A percentile compares a stretch with the other conserved stretches of the same genome.
These are phyloP conservation scores for Tetanocera ferruginea DNA, from an alignment of 2,888 invertebrate genomes.

Conservation along the genomic window DNA sequence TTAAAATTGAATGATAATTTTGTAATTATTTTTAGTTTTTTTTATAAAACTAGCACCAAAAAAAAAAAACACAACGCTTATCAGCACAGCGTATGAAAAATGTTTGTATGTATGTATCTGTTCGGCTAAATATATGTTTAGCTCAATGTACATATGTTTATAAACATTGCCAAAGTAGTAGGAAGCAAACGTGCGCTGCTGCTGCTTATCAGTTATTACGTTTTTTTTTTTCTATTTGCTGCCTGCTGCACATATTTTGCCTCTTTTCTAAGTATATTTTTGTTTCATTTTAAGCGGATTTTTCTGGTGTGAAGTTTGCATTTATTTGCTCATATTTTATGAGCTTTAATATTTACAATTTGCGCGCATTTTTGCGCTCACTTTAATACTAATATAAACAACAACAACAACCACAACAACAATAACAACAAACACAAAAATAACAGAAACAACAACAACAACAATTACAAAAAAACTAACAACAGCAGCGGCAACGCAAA, in stretches of 20 bases:
- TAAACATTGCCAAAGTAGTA: neutral
- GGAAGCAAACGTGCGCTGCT: conserved; percentile 22
- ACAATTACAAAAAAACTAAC: conserved; percentile 8
- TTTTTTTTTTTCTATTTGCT: conserved; percentile 15
- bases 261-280: conserved; percentile 47
- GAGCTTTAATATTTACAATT: neutral
- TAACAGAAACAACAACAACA: neutral
- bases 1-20: neutral
- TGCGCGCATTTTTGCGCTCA: neutral
- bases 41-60: too few species aligned
- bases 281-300: conserved; percentile 50
- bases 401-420: conserved; percentile 10
- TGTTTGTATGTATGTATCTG: neutral
- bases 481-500: neutral
- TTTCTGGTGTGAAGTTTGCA: conserved; percentile 54
- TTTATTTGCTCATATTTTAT: conserved; percentile 2
- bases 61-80: neutral
- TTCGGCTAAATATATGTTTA: neutral
- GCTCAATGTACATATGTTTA: neutral
- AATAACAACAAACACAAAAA: neutral
- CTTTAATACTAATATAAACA: neutral
- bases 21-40: neutral
- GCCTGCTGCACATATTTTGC: neutral
- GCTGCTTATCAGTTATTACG: conserved; percentile 19
- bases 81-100: neutral